Evolutionary conservation across 2,113 vertebrate genomes (phyloP).

Genomic region (Anhinga anhinga): DNA sequence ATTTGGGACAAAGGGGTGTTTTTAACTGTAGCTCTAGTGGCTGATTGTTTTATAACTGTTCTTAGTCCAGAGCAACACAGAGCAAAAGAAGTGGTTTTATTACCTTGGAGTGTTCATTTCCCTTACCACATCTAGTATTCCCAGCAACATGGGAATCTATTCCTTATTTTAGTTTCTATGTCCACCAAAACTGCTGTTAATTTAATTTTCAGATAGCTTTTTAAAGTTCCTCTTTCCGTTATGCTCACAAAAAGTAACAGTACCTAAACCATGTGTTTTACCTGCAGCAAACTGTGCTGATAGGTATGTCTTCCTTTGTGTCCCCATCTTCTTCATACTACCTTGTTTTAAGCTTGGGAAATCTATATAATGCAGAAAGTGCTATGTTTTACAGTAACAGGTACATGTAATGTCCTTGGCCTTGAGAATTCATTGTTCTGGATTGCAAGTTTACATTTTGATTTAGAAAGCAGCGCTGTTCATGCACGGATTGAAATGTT

Average conservation of each 20-base stretch:
- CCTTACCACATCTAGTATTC: constrained; percentile 9
- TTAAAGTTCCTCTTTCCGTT: neutral
- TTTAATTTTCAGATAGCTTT: neutral
- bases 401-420: neutral
- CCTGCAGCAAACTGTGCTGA: neutral
- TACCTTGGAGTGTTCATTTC: constrained; percentile 25
- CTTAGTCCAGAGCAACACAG: neutral
- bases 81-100: neutral
- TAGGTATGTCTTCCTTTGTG: neutral
- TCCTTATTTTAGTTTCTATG: neutral
- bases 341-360: neutral
- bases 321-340: neutral
- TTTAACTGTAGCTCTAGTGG: neutral
- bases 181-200: neutral
- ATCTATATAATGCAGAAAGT: neutral
- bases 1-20: neutral
- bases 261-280: neutral
- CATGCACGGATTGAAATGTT: neutral
- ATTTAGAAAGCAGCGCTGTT: neutral
- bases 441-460: neutral
- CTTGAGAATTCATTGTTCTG: neutral
- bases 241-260: neutral
- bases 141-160: neutral
- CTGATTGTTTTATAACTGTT: neutral
- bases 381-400: neutral